Percentiles rank a stretch among this genome's conserved stretches.
Conservation (phyloP, 2,797 vertebrate genomes). For the Gorsachius magnificus region DNA sequence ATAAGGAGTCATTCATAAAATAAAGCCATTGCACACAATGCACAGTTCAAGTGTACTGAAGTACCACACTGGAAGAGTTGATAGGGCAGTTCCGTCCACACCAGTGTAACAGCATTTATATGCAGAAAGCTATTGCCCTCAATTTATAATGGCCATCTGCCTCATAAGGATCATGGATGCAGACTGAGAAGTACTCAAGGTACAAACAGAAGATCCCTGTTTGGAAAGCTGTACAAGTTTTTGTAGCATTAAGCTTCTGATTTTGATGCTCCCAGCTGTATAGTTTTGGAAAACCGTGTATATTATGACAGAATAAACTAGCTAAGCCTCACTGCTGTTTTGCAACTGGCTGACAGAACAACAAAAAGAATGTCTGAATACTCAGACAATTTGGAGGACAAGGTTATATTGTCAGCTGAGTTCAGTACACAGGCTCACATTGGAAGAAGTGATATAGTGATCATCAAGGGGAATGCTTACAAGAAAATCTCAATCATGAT, state of each 20-base stretch:
- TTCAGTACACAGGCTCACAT: not conserved
- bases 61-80: constrained; percentile 37
- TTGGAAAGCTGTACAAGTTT: constrained; percentile 29
- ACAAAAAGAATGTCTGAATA: not conserved
- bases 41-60: constrained; percentile 44
- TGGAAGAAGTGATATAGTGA: constrained; percentile 14
- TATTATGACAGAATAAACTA: not conserved
- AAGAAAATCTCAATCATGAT: not conserved
- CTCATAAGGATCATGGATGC: not conserved
- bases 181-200: constrained; percentile 26
- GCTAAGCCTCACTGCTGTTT: not conserved
- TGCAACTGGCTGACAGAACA: not conserved
- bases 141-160: not conserved
- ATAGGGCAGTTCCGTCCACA: constrained; percentile 23
- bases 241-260: not conserved
- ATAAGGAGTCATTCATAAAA: constrained; percentile 77
- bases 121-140: constrained; percentile 36
- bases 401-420: not conserved
- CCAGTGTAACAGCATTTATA: constrained; percentile 48
- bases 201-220: not conserved
- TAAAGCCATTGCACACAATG: constrained; percentile 78
- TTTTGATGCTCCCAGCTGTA: not conserved
- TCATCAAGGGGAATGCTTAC: constrained; percentile 20
- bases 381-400: not conserved
- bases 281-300: not conserved